phyloP scores from a whole-genome alignment of 2,888 invertebrate genomes.

The Ephialtes manifestator region DNA sequence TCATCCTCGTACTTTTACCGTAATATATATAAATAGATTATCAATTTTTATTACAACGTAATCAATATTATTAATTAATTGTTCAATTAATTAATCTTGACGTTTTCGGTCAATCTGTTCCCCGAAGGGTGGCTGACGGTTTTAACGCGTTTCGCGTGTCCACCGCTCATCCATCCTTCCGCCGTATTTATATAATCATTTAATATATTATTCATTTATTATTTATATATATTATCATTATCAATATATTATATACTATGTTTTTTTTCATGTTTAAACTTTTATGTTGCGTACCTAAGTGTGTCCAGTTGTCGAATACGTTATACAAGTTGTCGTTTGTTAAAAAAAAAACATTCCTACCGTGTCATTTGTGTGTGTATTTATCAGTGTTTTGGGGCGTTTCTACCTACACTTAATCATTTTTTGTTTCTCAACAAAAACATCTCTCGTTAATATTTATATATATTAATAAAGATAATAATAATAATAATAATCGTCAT shows the following conservation, averaged over 20 bases:
- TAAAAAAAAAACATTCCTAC: not conserved
- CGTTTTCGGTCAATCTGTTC: slow-evolving; percentile 55
- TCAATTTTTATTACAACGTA: slow-evolving; percentile 76
- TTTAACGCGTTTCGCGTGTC: not conserved
- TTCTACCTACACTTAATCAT: slow-evolving; percentile 20
- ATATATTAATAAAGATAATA: slow-evolving; percentile 65
- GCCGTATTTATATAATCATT: slow-evolving; percentile 53
- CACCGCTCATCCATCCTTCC: slow-evolving; percentile 20
- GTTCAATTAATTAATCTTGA: slow-evolving; percentile 67
- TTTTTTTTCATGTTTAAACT: slow-evolving; percentile 73
- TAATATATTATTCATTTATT: slow-evolving; percentile 69
- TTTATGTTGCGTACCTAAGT: slow-evolving; percentile 73
- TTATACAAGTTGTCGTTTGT: slow-evolving; percentile 67
- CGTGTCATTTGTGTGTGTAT: slow-evolving; percentile 19
- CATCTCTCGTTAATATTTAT: slow-evolving; percentile 68
- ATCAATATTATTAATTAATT: slow-evolving; percentile 73
- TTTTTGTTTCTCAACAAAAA: slow-evolving; percentile 65
- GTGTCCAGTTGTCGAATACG: slow-evolving; percentile 70
- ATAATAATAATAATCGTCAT: slow-evolving; percentile 72
- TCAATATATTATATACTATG: slow-evolving; percentile 80
- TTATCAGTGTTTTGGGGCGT: slow-evolving; percentile 43
- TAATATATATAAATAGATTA: slow-evolving; percentile 81
- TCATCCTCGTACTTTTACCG: slow-evolving; percentile 59
- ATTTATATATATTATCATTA: slow-evolving; percentile 72
- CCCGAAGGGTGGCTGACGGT: slow-evolving; percentile 51